Evolutionary conservation across 1,140 invertebrate species (phyloP).

Genomic region (Rhyzopertha dominica): DNA sequence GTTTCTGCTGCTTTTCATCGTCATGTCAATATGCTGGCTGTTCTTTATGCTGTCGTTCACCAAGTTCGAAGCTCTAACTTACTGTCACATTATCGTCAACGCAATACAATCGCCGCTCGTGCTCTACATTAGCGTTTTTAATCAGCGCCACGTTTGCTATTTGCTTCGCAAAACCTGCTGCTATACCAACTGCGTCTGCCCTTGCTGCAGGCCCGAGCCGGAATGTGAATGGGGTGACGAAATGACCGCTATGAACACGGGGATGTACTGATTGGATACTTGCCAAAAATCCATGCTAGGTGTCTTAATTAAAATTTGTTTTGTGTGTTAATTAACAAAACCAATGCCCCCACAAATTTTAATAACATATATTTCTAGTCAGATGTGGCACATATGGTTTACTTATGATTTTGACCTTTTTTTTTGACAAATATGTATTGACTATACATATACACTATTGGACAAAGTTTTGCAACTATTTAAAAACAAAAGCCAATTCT

Average conservation of each 20-base stretch:
- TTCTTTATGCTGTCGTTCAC: conserved; percentile 69
- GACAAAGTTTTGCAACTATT: no score
- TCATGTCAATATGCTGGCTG: conserved; percentile 68
- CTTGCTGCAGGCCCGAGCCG: conserved; percentile 55
- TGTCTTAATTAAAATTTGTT: no score
- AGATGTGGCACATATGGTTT: no score
- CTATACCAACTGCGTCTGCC: conserved; percentile 51
- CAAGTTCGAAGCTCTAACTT: conserved; percentile 62
- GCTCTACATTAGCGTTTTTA: conserved; percentile 68
- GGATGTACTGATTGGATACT: conserved; percentile 57
- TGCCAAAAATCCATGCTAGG: no score
- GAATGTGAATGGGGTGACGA: conserved; percentile 78
- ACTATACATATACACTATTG: no score
- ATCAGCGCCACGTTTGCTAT: conserved; percentile 71
- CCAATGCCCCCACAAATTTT: no score
- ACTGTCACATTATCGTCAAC: conserved; percentile 69
- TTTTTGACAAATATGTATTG: no score
- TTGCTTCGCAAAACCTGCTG: conserved; percentile 72
- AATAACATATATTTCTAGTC: no score
- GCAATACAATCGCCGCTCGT: conserved; percentile 65
- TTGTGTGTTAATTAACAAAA: no score
- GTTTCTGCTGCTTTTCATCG: conserved; percentile 66
- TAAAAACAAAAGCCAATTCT: no score
- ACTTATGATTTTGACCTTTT: no score
- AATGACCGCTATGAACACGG: conserved; percentile 75